phyloP scores from a whole-genome alignment of 2,888 invertebrate species.

The Noctua pronuba region DNA sequence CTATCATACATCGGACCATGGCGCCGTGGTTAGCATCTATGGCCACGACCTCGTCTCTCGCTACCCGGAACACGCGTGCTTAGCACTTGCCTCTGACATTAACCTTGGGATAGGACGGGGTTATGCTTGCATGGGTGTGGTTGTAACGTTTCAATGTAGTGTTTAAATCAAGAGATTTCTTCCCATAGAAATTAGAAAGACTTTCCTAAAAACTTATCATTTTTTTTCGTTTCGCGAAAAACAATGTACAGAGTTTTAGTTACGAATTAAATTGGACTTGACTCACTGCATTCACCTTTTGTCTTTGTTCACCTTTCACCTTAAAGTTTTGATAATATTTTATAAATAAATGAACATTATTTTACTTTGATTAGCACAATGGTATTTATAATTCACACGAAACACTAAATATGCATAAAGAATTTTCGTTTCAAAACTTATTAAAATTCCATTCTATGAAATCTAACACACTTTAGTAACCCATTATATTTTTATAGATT shows the following conservation, averaged over 20 bases:
- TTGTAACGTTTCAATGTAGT: conserved; percentile 73
- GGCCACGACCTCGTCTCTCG: conserved; percentile 78
- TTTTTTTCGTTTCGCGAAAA: conserved; percentile 48
- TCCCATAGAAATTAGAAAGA: conserved; percentile 61
- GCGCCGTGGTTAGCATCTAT: conserved; percentile 83
- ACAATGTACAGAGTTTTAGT: conserved; percentile 48
- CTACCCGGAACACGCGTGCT: conserved; percentile 60
- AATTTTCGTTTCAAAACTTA: conserved; percentile 41
- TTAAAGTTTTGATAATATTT: conserved; percentile 34
- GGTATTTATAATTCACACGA: conserved; percentile 57
- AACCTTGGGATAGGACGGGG: conserved; percentile 60
- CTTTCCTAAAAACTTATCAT: conserved; percentile 28
- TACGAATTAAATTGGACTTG: conserved; percentile 40
- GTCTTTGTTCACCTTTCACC: conserved; percentile 60
- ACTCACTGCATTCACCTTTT: conserved; percentile 60
- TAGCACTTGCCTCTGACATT: conserved; percentile 62
- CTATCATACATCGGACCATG: conserved; percentile 80
- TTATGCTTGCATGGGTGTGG: conserved; percentile 85
- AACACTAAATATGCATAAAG: conserved; percentile 47
- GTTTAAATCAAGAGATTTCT: conserved; percentile 66
- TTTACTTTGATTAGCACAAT: conserved; percentile 57
- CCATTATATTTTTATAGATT: conserved; percentile 38
- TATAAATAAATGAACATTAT: conserved; percentile 43
- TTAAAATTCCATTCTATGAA: conserved; percentile 46
- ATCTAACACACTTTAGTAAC: conserved; percentile 27